Conservation (phyloP, 2,888 invertebrate species). For the Cryptus viduatorius region DNA sequence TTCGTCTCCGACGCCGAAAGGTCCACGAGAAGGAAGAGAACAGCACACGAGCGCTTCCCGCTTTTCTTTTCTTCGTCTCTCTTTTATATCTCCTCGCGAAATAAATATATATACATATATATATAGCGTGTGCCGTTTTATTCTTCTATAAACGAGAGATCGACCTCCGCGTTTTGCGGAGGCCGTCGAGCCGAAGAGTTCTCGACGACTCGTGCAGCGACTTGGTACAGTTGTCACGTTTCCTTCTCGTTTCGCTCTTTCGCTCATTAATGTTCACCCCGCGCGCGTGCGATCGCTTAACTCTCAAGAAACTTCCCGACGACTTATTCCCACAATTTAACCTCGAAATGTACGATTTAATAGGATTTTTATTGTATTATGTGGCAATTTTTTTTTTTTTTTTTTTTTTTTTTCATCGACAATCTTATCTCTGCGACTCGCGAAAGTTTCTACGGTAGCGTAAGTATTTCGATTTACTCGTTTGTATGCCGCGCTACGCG, state of each 20-base stretch:
- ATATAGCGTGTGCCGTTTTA: conserved; percentile 10
- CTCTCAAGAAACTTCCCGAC: conserved; percentile 6
- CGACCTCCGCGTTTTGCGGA: conserved; percentile 41
- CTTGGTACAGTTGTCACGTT: conserved; percentile 44
- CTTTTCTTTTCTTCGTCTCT: conserved; percentile 28
- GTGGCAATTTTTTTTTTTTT: neutral
- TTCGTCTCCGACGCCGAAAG: conserved; percentile 46
- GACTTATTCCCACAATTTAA: conserved; percentile 18
- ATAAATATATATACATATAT: conserved; percentile 22
- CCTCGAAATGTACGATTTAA: neutral
- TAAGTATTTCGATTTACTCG: conserved; percentile 49
- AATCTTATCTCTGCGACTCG: neutral
- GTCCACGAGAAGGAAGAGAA: neutral
- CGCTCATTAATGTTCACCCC: conserved; percentile 13
- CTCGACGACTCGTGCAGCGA: neutral
- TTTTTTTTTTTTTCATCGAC: neutral
- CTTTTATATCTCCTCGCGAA: neutral
- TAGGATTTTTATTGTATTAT: too few species aligned
- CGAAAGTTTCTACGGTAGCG: conserved; percentile 58
- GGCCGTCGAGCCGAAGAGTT: conserved; percentile 29
- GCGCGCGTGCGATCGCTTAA: neutral
- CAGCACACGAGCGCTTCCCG: neutral
- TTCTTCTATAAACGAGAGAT: conserved; percentile 28
- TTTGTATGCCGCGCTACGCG: neutral
- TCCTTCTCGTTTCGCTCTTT: conserved; percentile 40